Evolutionary conservation across 2,797 vertebrate species (phyloP), one percentile per base, ranked within the genome.

Genomic region (Octomys mimax): DNA sequence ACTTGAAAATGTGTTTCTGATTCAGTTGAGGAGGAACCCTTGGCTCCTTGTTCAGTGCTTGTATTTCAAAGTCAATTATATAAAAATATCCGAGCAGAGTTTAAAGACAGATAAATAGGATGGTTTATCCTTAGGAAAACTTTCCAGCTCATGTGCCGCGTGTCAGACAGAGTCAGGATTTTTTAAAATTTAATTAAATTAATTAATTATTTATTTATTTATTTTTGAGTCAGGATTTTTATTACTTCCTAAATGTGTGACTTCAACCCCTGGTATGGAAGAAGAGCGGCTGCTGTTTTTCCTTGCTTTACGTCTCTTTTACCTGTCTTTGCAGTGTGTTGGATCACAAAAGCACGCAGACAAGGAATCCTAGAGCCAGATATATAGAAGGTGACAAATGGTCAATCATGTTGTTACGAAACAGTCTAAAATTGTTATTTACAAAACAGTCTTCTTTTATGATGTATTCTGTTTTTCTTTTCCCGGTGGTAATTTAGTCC

Each of bases 301-400:
- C 42, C 4, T 5, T 24, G 12, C 16, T 14, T 87, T 3, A 6
- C 68, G 89, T 96, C 88, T 82, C 52, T 95, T 84, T 96, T 59
- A 71, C 4, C 6, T 21, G 49, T 52, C 33, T 89, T 95, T 81
- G 64, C 89, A 81, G 87, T 66, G 33, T 66, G 90, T 33, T 59
- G 90, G 39, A 71, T 96, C 85, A 80, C 81, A 88, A 87, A 97
- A 94, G 46, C 61, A 46, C 21, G 31, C 24, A 79, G 80, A 81
- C 54, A 71, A 92, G 92, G 96, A 95, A 92, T 79, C 88, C 86
- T 71, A 92, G 83, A 95, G 80, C 75, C 52, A 84, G 88, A 46
- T 66, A 39, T 89, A 49, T 64, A 46, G 92, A 91, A 92, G 91
- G 86, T 75, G 85, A 18, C 12, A 70, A 49, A 92, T 93, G 61